phyloP scores from a whole-genome alignment of 2,888 invertebrate species.

The Cryptocheilus praepositus region DNA sequence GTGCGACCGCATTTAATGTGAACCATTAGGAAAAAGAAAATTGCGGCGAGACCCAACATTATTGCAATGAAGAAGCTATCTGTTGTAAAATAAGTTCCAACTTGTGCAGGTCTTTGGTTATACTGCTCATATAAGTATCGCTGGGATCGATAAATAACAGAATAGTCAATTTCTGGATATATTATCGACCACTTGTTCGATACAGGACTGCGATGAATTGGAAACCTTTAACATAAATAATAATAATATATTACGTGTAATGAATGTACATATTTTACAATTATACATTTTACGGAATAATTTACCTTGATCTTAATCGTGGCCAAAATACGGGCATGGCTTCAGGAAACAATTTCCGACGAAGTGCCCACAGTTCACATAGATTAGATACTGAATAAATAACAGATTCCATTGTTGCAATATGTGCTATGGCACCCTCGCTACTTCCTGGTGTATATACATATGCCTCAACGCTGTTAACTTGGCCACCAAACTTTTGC shows the following conservation, averaged over 20 bases:
- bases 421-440: slow-evolving; percentile 79
- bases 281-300: background rate
- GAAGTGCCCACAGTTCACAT: slow-evolving; percentile 80
- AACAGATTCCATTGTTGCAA: slow-evolving; percentile 93
- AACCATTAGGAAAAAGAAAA: slow-evolving; percentile 79
- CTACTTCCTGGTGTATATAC: slow-evolving; percentile 72
- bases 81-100: slow-evolving; percentile 83
- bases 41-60: slow-evolving; percentile 77
- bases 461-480: slow-evolving; percentile 88
- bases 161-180: slow-evolving; percentile 89
- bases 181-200: slow-evolving; percentile 81
- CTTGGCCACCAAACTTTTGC: slow-evolving; percentile 84
- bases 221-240: slow-evolving; percentile 37
- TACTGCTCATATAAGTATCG: slow-evolving; percentile 82
- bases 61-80: slow-evolving; percentile 65
- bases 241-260: background rate
- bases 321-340: slow-evolving; percentile 81
- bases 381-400: slow-evolving; percentile 84
- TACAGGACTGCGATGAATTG: slow-evolving; percentile 76
- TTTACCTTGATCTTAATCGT: slow-evolving; percentile 77
- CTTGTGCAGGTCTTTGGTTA: slow-evolving; percentile 86
- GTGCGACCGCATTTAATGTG: slow-evolving; percentile 80
- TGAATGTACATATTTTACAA: background rate
- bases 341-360: slow-evolving; percentile 82
- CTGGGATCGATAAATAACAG: slow-evolving; percentile 89